Evolutionary conservation across 2,113 vertebrate species (phyloP).

Genomic region (Apeltes quadracus): DNA sequence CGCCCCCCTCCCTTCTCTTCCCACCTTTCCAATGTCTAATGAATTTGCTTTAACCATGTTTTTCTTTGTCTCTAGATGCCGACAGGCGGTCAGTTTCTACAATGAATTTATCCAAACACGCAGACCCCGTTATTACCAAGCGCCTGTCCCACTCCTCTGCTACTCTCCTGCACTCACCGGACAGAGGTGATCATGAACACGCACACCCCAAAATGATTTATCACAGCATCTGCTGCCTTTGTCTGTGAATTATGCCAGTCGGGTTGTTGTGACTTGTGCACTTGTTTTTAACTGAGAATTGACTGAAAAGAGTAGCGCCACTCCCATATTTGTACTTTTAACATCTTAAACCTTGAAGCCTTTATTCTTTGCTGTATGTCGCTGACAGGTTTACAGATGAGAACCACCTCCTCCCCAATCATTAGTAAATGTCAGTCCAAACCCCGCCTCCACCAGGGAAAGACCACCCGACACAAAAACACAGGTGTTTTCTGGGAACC

Average conservation of each 20-base stretch:
- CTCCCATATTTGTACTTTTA: neutral
- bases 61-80: slow-evolving; percentile 83
- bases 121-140: slow-evolving; percentile 96
- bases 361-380: slow-evolving; percentile 59
- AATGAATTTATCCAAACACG: slow-evolving; percentile 97
- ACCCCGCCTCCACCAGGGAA: slow-evolving; percentile 68
- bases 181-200: slow-evolving; percentile 86
- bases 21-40: slow-evolving; percentile 61
- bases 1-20: slow-evolving; percentile 19
- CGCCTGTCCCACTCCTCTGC: slow-evolving; percentile 96
- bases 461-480: slow-evolving; percentile 67
- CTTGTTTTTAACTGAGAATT: neutral
- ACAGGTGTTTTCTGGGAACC: slow-evolving; percentile 73
- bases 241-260: neutral
- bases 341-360: neutral
- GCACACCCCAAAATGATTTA: neutral
- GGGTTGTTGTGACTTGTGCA: slow-evolving; percentile 3
- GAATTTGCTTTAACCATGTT: slow-evolving; percentile 80
- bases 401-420: slow-evolving; percentile 74
- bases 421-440: slow-evolving; percentile 79
- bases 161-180: slow-evolving; percentile 96
- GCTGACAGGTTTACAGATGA: slow-evolving; percentile 80
- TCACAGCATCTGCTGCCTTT: neutral
- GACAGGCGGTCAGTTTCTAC: slow-evolving; percentile 97
- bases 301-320: neutral